Evolutionary conservation across 2,888 invertebrate genomes (phyloP), one percentile per base, ranked within the genome.

Genomic region (Eilema sororculum): DNA sequence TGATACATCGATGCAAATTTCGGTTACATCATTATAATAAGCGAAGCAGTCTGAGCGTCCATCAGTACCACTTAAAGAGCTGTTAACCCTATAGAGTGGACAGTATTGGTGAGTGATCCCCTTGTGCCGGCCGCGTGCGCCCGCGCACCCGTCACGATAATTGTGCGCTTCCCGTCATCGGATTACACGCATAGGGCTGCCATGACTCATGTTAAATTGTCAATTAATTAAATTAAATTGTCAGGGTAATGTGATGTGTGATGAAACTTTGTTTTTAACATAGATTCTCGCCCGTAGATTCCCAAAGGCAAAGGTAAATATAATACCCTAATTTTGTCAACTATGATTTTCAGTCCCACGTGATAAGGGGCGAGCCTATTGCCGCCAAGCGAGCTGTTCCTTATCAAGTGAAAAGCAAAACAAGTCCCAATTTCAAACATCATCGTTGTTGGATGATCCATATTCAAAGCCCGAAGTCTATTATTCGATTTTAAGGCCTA

Each of bases 131-230:
- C 65, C 58, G 68, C 69, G 22, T 61, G 62, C 66, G 57, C 58
- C n/a, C 67, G 65, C 68, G 70, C 69, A 78, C 76, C 78, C 80
- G 81, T 81, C 81, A 75, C 79, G 76, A 80, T 88, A 88, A 88
- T 88, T 86, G 87, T 80, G 74, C 70, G 78, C 79, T 85, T 88
- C 88, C 88, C 83, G 88, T 78, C 82, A 83, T 88, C 84, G 80
- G 68, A 82, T 87, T 87, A 83, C 87, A 81, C n/a, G 28, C 1
- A 9, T 70, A 81, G 80, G 81, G 82, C 24, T 82, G 79, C 0
- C 30, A 46, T 9, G 3, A 41, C 28, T 0, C 0, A 28, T 28
- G 33, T 24, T 37, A 13, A 61, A 37, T 37, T 24, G 13, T 37
- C 37, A 30, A 28, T 30, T 20, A 30, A n/a, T 65, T n/a, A 16